phyloP scores from a whole-genome alignment of 2,888 invertebrate genomes.

The Pseudoips prasinana region DNA sequence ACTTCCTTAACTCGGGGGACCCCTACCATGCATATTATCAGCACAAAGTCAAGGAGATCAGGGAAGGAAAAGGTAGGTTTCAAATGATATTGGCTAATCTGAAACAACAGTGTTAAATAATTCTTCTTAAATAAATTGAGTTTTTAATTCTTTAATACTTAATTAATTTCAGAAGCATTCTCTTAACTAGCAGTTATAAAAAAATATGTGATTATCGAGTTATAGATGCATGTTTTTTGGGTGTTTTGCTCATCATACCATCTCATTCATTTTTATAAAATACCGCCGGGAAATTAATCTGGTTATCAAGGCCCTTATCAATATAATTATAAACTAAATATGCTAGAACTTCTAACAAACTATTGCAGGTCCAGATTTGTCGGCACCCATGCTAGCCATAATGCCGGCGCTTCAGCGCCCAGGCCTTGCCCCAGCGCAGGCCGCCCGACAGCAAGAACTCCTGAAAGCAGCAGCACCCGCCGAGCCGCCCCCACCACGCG shows the following conservation, averaged over 20 bases:
- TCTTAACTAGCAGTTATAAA: too few relatives aligned
- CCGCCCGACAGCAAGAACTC: slow-evolving; percentile 93
- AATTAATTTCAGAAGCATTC: too few relatives aligned
- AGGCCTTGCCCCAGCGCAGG: slow-evolving; percentile 88
- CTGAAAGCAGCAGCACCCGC: slow-evolving; percentile 93
- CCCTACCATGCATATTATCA: slow-evolving; percentile 99
- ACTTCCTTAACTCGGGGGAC: slow-evolving; percentile 97
- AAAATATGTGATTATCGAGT: too few relatives aligned
- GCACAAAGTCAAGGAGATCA: slow-evolving; percentile 97
- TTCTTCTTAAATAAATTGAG: too few relatives aligned
- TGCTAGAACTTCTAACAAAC: too few relatives aligned
- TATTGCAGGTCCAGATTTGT: slow-evolving; percentile 48
- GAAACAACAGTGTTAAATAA: background rate
- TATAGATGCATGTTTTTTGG: too few relatives aligned
- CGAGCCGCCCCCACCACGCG: slow-evolving; percentile 93
- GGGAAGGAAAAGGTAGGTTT: slow-evolving; percentile 89
- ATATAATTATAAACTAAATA: too few relatives aligned
- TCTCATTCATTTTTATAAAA: too few relatives aligned
- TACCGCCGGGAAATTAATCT: too few relatives aligned
- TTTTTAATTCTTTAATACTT: too few relatives aligned
- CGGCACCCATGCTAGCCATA: slow-evolving; percentile 29
- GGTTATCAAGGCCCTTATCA: too few relatives aligned
- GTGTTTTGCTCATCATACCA: too few relatives aligned
- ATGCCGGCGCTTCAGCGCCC: slow-evolving; percentile 50
- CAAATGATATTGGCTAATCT: background rate